Percentiles rank a stretch among this genome's conserved stretches.
Evolutionary conservation across 30 jellyfish, hydroid and myxozoan genomes (phyloP).

Genomic region (Aurelia coerulea): DNA sequence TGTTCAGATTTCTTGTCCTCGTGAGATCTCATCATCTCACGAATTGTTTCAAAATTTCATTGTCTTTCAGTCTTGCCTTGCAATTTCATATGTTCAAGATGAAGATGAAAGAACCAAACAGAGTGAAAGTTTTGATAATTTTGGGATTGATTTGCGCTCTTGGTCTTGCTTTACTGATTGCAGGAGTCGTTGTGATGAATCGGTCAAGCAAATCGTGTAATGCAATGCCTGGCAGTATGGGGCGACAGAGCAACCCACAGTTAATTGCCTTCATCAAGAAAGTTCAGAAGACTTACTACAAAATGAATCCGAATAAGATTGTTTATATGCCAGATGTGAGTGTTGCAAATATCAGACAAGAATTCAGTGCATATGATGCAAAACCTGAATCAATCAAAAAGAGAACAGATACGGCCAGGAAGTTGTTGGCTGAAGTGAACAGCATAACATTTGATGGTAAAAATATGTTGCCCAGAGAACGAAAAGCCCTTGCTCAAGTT

Average conservation of each 20-base stretch:
- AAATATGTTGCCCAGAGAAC: constrained; percentile 69
- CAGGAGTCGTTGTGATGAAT: constrained; percentile 6
- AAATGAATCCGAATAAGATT: constrained; percentile 76
- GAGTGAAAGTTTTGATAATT: background rate
- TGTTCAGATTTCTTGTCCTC: too few relatives aligned
- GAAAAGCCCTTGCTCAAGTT: constrained; percentile 91
- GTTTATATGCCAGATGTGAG: constrained; percentile 79
- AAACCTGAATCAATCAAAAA: constrained; percentile 68
- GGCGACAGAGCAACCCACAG: constrained; percentile 24
- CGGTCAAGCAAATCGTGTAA: background rate
- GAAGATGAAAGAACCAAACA: too few relatives aligned
- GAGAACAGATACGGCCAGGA: constrained; percentile 78
- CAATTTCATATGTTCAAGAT: too few relatives aligned
- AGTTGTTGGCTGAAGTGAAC: constrained; percentile 49
- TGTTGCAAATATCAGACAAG: constrained; percentile 44
- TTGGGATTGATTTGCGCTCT: background rate
- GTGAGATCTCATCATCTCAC: too few relatives aligned
- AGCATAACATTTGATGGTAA: constrained; percentile 42
- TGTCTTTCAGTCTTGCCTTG: too few relatives aligned
- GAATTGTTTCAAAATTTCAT: too few relatives aligned
- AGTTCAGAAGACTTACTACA: constrained; percentile 75
- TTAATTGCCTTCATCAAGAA: constrained; percentile 50
- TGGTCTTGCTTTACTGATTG: constrained; percentile 8
- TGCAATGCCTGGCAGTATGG: background rate
- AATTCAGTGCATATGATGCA: constrained; percentile 87